Conservation (phyloP, 2,113 vertebrate species). For the Vimba vimba region DNA sequence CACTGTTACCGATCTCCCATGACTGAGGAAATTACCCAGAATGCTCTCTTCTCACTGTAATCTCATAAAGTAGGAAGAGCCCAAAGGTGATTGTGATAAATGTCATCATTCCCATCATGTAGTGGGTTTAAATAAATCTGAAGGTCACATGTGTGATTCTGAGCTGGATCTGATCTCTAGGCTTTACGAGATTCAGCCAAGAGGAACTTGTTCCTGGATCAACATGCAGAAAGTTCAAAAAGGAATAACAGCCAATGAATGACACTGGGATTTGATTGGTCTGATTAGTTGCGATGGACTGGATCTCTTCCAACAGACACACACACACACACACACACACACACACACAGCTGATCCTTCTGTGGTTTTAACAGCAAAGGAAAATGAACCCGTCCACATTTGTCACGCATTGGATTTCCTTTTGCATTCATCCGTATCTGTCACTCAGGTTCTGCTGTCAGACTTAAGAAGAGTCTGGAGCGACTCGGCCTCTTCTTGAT, state of each 20-base stretch:
- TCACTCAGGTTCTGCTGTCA: background rate
- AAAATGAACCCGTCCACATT: background rate
- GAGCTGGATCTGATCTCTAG: background rate
- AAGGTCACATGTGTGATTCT: conserved; percentile 7
- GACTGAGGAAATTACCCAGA: conserved; percentile 4
- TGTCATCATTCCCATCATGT: background rate
- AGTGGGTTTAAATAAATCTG: background rate
- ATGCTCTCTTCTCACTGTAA: conserved; percentile 11
- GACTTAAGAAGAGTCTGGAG: background rate
- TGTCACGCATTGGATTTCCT: conserved; percentile 27
- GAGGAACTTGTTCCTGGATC: background rate
- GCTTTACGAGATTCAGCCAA: background rate
- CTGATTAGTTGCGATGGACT: background rate
- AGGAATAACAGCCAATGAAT: background rate
- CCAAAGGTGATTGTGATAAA: background rate
- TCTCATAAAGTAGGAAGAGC: background rate
- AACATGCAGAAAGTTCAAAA: background rate
- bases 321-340: background rate
- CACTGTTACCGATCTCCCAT: background rate
- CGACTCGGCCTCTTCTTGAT: background rate
- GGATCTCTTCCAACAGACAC: background rate
- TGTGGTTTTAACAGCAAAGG: background rate
- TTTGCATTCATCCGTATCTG: background rate
- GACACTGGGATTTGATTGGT: conserved; percentile 4
- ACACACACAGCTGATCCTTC: background rate